Conservation (phyloP, 2,888 invertebrate genomes). For the Nycteola revayana region DNA sequence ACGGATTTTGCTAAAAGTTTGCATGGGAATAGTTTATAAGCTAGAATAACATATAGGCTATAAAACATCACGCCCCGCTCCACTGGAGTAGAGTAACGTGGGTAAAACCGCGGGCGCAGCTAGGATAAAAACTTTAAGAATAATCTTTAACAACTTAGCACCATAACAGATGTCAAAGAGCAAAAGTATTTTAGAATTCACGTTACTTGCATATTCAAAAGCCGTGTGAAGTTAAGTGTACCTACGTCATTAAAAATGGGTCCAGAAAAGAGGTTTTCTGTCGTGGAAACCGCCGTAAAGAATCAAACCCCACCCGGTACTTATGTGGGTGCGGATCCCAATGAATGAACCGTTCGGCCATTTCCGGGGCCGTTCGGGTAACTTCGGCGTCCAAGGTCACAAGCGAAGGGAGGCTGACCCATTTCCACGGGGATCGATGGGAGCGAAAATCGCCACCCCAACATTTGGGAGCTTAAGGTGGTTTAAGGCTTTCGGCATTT, state of each 20-base stretch:
- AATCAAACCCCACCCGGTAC: constrained; percentile 28
- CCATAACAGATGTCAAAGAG: neutral
- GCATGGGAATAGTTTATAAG: too few relatives aligned
- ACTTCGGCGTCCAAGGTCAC: constrained; percentile 64
- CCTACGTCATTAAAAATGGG: constrained; percentile 44
- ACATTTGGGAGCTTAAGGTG: constrained; percentile 54
- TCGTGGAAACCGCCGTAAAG: constrained; percentile 33
- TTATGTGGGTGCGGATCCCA: constrained; percentile 41
- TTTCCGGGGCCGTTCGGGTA: constrained; percentile 59
- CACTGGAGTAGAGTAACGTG: too few relatives aligned
- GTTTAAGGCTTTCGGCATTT: constrained; percentile 57
- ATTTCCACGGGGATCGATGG: constrained; percentile 78
- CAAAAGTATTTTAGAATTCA: neutral
- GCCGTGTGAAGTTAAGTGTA: constrained; percentile 32
- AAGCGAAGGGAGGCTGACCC: constrained; percentile 56
- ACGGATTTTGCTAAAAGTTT: too few relatives aligned
- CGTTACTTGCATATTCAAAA: constrained; percentile 21
- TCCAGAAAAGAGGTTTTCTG: constrained; percentile 21
- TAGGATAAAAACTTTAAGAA: too few relatives aligned
- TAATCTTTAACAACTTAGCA: too few relatives aligned
- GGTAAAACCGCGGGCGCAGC: too few relatives aligned
- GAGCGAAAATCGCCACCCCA: constrained; percentile 57
- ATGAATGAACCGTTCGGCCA: constrained; percentile 69
- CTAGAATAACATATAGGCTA: too few relatives aligned
- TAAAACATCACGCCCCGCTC: too few relatives aligned